phyloP scores from a whole-genome alignment of 1,140 invertebrate species.

The Lepeophtheirus salmonis region DNA sequence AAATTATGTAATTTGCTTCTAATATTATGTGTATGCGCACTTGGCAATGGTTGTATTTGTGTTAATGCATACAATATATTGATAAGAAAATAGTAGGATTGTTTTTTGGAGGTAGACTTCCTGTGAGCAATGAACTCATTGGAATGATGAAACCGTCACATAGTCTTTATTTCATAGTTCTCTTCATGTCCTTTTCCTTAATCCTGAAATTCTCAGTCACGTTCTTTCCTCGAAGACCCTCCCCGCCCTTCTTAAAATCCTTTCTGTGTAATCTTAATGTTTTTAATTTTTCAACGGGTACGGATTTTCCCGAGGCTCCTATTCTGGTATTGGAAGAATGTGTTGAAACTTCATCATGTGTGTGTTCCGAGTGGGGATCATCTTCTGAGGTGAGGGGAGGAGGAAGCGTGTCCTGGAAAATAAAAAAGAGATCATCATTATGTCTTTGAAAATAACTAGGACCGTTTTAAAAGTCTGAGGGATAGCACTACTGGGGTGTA shows the following conservation, averaged over 20 bases:
- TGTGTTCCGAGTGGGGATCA: not conserved
- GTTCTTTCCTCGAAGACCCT: slow-evolving; percentile 17
- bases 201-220: slow-evolving; percentile 15
- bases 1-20: no score
- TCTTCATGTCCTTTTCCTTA: slow-evolving; percentile 15
- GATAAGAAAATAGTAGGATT: not conserved
- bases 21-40: no score
- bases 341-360: not conserved
- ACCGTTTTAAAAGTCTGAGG: no score
- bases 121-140: no score
- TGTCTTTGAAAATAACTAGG: no score
- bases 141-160: no score
- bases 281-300: slow-evolving; percentile 5
- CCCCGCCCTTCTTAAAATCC: slow-evolving; percentile 19
- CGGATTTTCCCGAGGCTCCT: not conserved
- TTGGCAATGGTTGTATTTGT: no score
- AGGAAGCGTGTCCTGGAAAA: no score
- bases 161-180: slow-evolving; percentile 16
- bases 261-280: slow-evolving; percentile 3
- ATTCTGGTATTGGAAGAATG: not conserved
- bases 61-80: no score
- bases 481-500: no score
- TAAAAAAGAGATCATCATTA: no score
- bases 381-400: not conserved
- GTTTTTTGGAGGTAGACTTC: not conserved